Evolutionary conservation across 2,797 vertebrate species (phyloP).

Genomic region (Sebastiscus tertius): DNA sequence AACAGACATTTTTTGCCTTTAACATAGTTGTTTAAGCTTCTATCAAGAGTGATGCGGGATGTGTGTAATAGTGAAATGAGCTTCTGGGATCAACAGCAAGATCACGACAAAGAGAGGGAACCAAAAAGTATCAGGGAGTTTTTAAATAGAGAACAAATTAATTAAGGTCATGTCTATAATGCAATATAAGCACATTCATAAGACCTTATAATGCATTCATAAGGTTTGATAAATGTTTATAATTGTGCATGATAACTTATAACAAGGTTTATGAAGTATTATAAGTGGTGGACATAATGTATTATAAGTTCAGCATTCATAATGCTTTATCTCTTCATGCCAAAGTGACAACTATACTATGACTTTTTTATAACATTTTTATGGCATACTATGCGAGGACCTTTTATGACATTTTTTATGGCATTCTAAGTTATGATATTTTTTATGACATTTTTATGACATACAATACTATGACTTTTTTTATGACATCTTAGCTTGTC

Average conservation of each 20-base stretch:
- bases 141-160: background rate
- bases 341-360: too few relatives aligned
- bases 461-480: too few relatives aligned
- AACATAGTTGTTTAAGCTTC: background rate
- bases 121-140: background rate
- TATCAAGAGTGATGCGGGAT: background rate
- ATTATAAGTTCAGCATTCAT: too few relatives aligned
- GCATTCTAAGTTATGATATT: background rate
- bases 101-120: background rate
- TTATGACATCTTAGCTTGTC: too few relatives aligned
- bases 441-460: too few relatives aligned
- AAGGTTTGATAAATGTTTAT: background rate
- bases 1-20: background rate
- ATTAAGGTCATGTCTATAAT: background rate
- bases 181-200: background rate
- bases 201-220: background rate
- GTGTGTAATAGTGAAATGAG: background rate
- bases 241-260: too few relatives aligned
- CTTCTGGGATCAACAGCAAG: background rate
- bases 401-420: too few relatives aligned
- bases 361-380: too few relatives aligned
- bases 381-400: too few relatives aligned
- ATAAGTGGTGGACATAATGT: too few relatives aligned
- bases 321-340: too few relatives aligned
- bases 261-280: too few relatives aligned